Base-by-base conservation (phyloP, 2,888 invertebrate species). In the Nymphalis polychloros region DNA sequence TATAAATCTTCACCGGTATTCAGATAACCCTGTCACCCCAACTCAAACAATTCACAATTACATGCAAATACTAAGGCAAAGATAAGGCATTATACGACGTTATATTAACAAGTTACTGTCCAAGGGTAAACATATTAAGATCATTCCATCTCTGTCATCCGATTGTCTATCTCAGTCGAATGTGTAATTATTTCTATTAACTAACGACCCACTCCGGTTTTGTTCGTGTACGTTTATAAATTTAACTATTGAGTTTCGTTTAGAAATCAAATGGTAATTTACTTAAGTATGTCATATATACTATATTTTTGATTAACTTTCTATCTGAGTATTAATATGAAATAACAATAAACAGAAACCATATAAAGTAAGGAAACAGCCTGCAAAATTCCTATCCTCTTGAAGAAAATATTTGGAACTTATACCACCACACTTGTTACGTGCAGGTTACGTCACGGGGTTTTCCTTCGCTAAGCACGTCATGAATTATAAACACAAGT, bases 21-120 rank as follows among this genome's bases (percentile, higher is more conserved):
- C 53, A 73, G 72, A 76, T 73, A 74, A 71, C 65, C 71, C 69
- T 72, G 75, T 74, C 72, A 68, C 66, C 74, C 76, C 72, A 72
- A 60, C 72, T 76, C 75, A 76, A 70, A 73, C 72, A 73, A 72
- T 74, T 72, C 68, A 72, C 73, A 73, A 75, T 75, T 75, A 76
- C 67, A 71, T 52, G 69, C 68, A 63, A 61, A 57, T 57, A 57
- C 19, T 41, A 41, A 57, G 57, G 57, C 57, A 19, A 57, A 57
- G 57, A 57, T 57, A 57, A 57, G 35, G 57, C 57, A 41, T 57
- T 57, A 57, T 41, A 57, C 49, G 49, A 41, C 57, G 41, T 41
- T 35, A 57, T 41, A 19, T 57, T 57, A 57, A 57, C 35, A 35
- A 57, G 35, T 57, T 19, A 57, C 19, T 41, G 57, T 57, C 57